Percentiles rank a stretch among this genome's conserved stretches.
phyloP scores from a whole-genome alignment of 2,888 invertebrate species.

The Resseliella maxima region DNA sequence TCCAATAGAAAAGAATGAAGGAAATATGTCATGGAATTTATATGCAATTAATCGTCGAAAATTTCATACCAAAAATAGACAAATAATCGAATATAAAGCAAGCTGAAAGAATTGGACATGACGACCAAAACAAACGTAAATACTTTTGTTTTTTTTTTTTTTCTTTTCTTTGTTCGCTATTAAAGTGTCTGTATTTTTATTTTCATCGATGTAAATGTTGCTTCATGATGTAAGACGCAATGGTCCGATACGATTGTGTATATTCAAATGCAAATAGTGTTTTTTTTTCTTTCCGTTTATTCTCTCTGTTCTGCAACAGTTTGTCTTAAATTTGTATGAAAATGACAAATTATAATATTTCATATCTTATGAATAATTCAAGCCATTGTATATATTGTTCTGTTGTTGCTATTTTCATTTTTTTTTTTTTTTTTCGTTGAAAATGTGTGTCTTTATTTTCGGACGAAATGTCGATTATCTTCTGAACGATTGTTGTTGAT shows the following conservation, averaged over 20 bases:
- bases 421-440: neutral
- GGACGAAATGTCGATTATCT: neutral
- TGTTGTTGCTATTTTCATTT: neutral
- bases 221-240: neutral
- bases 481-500: neutral
- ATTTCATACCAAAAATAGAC: slow-evolving; percentile 43
- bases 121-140: slow-evolving; percentile 26
- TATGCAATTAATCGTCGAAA: slow-evolving; percentile 33
- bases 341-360: slow-evolving; percentile 40
- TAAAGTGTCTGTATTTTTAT: no score
- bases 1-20: neutral
- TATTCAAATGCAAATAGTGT: neutral
- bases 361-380: slow-evolving; percentile 43
- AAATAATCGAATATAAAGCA: neutral
- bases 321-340: neutral
- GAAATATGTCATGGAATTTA: slow-evolving; percentile 39
- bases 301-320: neutral
- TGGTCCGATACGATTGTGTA: no score
- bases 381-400: neutral
- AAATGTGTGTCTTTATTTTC: no score
- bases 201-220: no score
- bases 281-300: neutral
- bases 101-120: neutral
- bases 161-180: neutral
- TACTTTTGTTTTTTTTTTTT: neutral